A percentile compares a stretch with the other conserved stretches of the same genome.
Conservation (phyloP, 2,113 vertebrate species). For the Percopsis transmontana region DNA sequence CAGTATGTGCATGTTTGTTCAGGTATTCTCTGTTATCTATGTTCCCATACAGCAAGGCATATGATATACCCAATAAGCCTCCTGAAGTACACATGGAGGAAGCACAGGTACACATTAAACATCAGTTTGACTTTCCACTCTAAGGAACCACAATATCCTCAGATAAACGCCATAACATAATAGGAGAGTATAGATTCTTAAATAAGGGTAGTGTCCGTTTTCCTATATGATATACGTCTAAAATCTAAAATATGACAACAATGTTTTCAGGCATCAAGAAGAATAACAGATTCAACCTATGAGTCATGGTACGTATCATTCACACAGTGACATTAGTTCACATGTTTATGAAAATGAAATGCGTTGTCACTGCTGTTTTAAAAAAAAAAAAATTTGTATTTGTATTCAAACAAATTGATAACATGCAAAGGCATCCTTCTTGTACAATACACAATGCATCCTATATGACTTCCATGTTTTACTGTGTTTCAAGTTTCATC, state of each 20-base stretch:
- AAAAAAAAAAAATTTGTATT: too few species aligned
- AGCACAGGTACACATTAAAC: constrained; percentile 53
- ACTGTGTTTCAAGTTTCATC: constrained; percentile 51
- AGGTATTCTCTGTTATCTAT: constrained; percentile 48
- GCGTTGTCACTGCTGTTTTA: too few species aligned
- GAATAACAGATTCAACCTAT: not conserved
- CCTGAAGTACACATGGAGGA: constrained; percentile 1
- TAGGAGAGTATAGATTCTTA: constrained; percentile 13
- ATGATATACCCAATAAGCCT: constrained; percentile 24
- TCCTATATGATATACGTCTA: not conserved
- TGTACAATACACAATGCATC: not conserved
- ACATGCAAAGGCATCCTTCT: not conserved
- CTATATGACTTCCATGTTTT: not conserved
- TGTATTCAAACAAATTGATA: too few species aligned
- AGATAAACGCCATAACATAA: not conserved
- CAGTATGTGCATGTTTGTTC: not conserved
- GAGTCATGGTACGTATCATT: constrained; percentile 47
- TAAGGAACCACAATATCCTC: constrained; percentile 19
- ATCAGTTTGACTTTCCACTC: constrained; percentile 25
- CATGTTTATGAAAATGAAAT: too few species aligned
- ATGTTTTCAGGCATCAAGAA: constrained; percentile 37
- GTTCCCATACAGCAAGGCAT: constrained; percentile 41
- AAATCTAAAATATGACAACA: not conserved
- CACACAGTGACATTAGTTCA: not conserved
- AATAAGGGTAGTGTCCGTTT: not conserved